Percentiles rank a stretch among this genome's conserved stretches.
Conservation (phyloP, 1,140 invertebrate species). For the Drosophila teissieri region DNA sequence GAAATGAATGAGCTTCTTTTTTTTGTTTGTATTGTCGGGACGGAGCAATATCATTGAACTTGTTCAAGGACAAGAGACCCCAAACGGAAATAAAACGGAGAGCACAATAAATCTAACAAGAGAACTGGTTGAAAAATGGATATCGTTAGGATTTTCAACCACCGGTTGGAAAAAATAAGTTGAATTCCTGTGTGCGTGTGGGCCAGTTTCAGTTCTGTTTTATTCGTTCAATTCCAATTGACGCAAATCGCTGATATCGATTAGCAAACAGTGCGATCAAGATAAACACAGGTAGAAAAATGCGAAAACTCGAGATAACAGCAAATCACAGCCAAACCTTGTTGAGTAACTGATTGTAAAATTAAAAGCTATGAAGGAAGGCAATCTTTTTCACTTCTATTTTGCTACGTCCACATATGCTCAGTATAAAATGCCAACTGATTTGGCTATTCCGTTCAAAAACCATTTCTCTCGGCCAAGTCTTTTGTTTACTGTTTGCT, state of each 20-base stretch:
- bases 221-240: slow-evolving; percentile 26
- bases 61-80: slow-evolving; percentile 62
- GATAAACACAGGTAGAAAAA: slow-evolving; percentile 8
- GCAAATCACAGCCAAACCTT: slow-evolving; percentile 26
- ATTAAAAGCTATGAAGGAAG: slow-evolving; percentile 2
- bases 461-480: slow-evolving; percentile 16
- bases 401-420: slow-evolving; percentile 39
- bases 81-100: slow-evolving; percentile 24
- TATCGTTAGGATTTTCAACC: background rate
- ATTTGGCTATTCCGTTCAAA: slow-evolving; percentile 13
- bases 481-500: slow-evolving; percentile 52
- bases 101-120: slow-evolving; percentile 8
- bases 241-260: slow-evolving; percentile 43
- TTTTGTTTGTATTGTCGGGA: slow-evolving; percentile 12
- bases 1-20: slow-evolving; percentile 14
- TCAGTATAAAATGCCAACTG: slow-evolving; percentile 60
- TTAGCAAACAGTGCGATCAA: slow-evolving; percentile 28
- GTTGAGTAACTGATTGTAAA: slow-evolving; percentile 27
- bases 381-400: slow-evolving; percentile 12
- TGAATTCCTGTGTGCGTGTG: background rate
- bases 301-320: slow-evolving; percentile 17
- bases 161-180: slow-evolving; percentile 6
- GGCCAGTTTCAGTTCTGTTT: too few species aligned
- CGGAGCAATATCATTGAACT: slow-evolving; percentile 68
- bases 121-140: slow-evolving; percentile 2